Evolutionary conservation across 2,888 invertebrate genomes (phyloP), one percentile per base, ranked within the genome.

Genomic region (Muscina levida): DNA sequence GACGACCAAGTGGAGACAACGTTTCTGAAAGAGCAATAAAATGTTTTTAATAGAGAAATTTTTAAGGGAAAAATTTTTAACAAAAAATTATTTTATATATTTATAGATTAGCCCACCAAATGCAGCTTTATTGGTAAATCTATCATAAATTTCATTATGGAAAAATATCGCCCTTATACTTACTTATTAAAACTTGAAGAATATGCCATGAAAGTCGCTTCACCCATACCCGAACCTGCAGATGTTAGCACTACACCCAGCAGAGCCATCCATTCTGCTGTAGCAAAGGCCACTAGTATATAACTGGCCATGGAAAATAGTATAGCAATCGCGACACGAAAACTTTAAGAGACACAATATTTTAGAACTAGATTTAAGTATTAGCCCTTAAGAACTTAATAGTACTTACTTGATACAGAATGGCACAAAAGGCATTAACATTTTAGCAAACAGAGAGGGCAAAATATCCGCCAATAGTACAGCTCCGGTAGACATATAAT

Each of bases 381-480:
- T 13, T 8, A 13, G 4, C 37, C n/a, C 31, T 31, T 31, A 31
- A 31, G 8, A 31, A 31, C 8, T 31, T 31, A 5, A 3, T 31
- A 31, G 31, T 24, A 87, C 93, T 93, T 89, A 94, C 94, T 94
- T 92, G 19, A 94, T 92, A 86, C 91, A 92, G 88, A 93, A 93
- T 39, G 94, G 94, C 74, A 94, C 88, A 87, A 96, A 95, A 0
- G 96, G 96, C 57, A 95, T 94, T 3, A 93, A 86, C 8, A 94
- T 86, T 90, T 96, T 97, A 6, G 95, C 92, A 17, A 92, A 83
- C 26, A 97, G 89, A n/a, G 94, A 92, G 2, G 96, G 96, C 70
- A 97, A 86, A 82, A 96, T 94, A 88, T 96, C 96, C 37, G 96
- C 96, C 83, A 96, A 87, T 71, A 97, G 91, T 84, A 96, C 95